Conservation (phyloP, 2,113 vertebrate genomes). For the Halcyon senegalensis region DNA sequence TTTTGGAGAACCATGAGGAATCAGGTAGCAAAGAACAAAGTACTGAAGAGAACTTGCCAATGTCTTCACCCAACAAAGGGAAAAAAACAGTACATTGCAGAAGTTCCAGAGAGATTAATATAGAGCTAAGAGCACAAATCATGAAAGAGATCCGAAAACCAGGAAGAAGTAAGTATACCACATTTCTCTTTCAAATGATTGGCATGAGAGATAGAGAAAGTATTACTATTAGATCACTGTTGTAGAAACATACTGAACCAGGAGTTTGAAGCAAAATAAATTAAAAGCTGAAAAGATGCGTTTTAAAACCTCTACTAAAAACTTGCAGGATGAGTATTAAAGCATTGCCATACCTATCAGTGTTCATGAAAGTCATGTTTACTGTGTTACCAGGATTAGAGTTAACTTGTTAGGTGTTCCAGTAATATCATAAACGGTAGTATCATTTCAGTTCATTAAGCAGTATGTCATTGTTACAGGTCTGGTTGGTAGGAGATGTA, state of each 20-base stretch:
- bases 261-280: not conserved
- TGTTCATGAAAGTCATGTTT: not conserved
- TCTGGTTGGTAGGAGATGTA: not conserved
- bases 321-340: not conserved
- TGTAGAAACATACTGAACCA: not conserved
- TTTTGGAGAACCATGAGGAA: conserved; percentile 71
- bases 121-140: conserved; percentile 88
- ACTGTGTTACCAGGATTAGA: not conserved
- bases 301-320: not conserved
- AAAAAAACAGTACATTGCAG: conserved; percentile 83
- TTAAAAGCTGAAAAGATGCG: not conserved
- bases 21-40: conserved; percentile 70
- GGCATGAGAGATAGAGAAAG: not conserved
- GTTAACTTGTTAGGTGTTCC: not conserved
- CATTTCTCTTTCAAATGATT: not conserved
- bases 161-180: conserved; percentile 87
- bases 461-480: not conserved
- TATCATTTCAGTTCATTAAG: not conserved
- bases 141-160: conserved; percentile 95
- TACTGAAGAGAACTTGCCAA: conserved; percentile 66
- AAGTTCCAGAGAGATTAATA: conserved; percentile 86
- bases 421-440: not conserved
- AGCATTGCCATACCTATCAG: not conserved
- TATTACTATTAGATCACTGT: not conserved
- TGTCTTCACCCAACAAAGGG: conserved; percentile 81